phyloP scores from a whole-genome alignment of 2,888 invertebrate species.

The Meta bourneti region DNA sequence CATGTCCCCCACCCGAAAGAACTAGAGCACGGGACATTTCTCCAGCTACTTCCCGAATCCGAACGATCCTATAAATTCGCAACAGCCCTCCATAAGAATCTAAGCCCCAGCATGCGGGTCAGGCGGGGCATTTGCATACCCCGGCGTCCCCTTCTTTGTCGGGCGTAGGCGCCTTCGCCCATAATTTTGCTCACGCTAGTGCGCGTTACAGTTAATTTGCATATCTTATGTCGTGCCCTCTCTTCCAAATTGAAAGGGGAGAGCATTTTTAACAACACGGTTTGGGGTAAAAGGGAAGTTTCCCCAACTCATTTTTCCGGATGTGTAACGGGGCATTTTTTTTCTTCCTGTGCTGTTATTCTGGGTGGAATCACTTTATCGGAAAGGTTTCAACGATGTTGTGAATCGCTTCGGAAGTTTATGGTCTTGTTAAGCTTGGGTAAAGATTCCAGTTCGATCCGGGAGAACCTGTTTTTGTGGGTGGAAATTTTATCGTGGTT shows the following conservation, averaged over 20 bases:
- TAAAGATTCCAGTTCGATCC: background rate
- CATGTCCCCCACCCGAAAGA: conserved; percentile 9
- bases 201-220: conserved; percentile 17
- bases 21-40: conserved; percentile 8
- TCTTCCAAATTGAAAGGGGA: conserved; percentile 20
- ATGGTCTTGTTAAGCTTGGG: background rate
- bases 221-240: conserved; percentile 41
- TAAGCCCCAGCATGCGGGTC: conserved; percentile 28
- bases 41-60: conserved; percentile 11
- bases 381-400: background rate
- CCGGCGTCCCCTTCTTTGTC: background rate
- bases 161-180: background rate
- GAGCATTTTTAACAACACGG: conserved; percentile 9
- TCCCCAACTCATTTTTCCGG: too few relatives aligned
- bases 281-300: background rate
- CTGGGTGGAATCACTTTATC: background rate
- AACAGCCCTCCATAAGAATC: conserved; percentile 19
- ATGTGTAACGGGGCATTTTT: background rate
- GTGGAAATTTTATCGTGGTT: too few relatives aligned
- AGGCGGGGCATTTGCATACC: background rate
- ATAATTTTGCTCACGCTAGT: conserved; percentile 13
- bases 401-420: background rate
- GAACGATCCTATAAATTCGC: conserved; percentile 47
- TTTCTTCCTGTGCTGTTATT: background rate
- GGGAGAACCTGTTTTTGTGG: too few relatives aligned